Evolutionary conservation across 2,113 vertebrate genomes (phyloP).

Genomic region (Nerophis ophidion): DNA sequence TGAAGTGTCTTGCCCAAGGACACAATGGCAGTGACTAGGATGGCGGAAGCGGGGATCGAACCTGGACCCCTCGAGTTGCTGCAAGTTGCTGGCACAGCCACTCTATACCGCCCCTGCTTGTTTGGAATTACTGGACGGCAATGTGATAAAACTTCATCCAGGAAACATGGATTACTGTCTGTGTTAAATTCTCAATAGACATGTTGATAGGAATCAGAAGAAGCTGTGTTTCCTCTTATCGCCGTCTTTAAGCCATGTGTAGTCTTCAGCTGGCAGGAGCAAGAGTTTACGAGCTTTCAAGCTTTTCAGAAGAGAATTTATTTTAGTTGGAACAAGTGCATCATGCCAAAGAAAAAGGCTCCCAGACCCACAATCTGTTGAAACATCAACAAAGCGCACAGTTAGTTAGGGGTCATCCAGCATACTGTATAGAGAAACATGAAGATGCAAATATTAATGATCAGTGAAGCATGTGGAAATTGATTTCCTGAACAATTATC

Average conservation of each 20-base stretch:
- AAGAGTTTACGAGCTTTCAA: constrained; percentile 54
- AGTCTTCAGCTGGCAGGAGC: constrained; percentile 44
- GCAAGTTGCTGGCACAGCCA: too few species aligned
- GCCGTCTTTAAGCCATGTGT: constrained; percentile 39
- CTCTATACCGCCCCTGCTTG: background rate
- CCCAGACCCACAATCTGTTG: constrained; percentile 64
- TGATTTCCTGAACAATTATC: constrained; percentile 58
- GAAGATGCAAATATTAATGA: constrained; percentile 52
- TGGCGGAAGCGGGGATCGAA: too few species aligned
- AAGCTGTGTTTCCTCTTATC: constrained; percentile 32
- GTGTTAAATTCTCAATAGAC: constrained; percentile 36
- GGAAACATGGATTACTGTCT: constrained; percentile 26
- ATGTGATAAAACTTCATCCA: constrained; percentile 17
- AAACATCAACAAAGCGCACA: constrained; percentile 56
- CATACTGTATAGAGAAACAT: constrained; percentile 58
- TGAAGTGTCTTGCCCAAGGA: too few species aligned
- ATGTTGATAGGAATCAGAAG: constrained; percentile 45
- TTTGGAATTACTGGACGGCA: constrained; percentile 10
- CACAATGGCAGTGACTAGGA: too few species aligned
- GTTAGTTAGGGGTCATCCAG: constrained; percentile 56
- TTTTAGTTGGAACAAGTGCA: constrained; percentile 55
- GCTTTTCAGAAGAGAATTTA: constrained; percentile 61
- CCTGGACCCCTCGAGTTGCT: too few species aligned
- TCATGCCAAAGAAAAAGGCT: constrained; percentile 56
- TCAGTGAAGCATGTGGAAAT: constrained; percentile 58